phyloP scores from a whole-genome alignment of 2,113 vertebrate species.

The Ailuropoda melanoleuca region DNA sequence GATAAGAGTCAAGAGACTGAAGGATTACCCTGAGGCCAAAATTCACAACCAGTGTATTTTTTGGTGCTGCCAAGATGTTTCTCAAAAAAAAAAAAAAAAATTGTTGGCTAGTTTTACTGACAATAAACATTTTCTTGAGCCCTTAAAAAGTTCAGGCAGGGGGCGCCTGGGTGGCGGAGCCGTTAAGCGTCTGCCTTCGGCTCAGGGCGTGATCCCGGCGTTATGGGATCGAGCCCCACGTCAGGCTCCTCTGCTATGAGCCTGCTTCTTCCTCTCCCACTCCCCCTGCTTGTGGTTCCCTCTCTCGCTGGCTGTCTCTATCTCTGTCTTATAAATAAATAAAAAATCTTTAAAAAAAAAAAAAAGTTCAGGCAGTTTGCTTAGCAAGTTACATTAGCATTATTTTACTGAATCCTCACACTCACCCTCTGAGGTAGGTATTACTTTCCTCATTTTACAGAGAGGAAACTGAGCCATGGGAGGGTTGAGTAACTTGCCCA shows the following conservation, averaged over 20 bases:
- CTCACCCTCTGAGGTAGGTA: background rate
- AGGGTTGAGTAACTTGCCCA: background rate
- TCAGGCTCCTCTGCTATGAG: too few relatives aligned
- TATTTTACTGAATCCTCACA: background rate
- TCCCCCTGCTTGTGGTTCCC: too few relatives aligned
- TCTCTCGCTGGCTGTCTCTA: too few relatives aligned
- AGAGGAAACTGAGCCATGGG: background rate
- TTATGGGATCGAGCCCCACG: too few relatives aligned
- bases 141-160: background rate
- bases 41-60: background rate
- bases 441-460: background rate
- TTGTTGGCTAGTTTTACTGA: background rate
- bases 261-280: too few relatives aligned
- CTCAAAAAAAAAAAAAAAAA: background rate
- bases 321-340: too few relatives aligned
- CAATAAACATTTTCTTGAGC: background rate
- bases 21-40: background rate
- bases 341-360: too few relatives aligned
- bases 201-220: too few relatives aligned
- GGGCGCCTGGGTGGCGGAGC: too few relatives aligned
- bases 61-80: background rate
- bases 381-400: background rate
- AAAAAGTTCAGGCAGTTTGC: background rate
- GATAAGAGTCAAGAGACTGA: background rate
- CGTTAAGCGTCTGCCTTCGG: too few relatives aligned